Percentiles rank a stretch among this genome's conserved stretches.
Conservation (phyloP, 2,113 vertebrate genomes). For the Andinoacara biseriatus region DNA sequence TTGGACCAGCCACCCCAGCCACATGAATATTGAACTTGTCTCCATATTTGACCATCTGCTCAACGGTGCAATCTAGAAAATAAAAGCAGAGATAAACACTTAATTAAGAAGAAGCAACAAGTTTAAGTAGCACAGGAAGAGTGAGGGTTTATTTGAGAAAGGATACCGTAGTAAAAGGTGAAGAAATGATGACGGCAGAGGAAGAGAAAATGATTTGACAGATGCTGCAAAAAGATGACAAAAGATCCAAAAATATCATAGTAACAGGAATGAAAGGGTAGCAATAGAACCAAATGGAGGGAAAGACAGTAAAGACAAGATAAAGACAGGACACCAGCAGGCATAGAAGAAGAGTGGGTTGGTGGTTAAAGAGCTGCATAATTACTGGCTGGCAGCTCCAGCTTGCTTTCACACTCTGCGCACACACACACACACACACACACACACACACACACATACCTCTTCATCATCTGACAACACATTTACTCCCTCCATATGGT, state of each 20-base stretch:
- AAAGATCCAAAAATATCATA: slow-evolving; percentile 56
- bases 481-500: slow-evolving; percentile 49
- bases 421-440: slow-evolving; percentile 13
- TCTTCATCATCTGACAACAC: slow-evolving; percentile 26
- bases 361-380: slow-evolving; percentile 66
- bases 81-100: background rate
- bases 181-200: background rate
- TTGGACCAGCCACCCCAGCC: slow-evolving; percentile 24
- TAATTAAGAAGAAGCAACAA: background rate
- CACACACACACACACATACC: slow-evolving; percentile 33
- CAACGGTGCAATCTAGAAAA: slow-evolving; percentile 75
- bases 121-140: background rate
- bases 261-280: slow-evolving; percentile 51
- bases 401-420: slow-evolving; percentile 11
- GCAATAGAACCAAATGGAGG: slow-evolving; percentile 16
- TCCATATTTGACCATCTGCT: slow-evolving; percentile 74
- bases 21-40: slow-evolving; percentile 64
- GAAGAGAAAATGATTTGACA: slow-evolving; percentile 9
- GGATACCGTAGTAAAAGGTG: background rate
- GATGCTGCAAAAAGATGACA: slow-evolving; percentile 37
- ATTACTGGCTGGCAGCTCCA: slow-evolving; percentile 64
- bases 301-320: slow-evolving; percentile 48
- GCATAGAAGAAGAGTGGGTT: slow-evolving; percentile 33
- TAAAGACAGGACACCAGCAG: slow-evolving; percentile 57
- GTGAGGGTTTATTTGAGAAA: background rate